Conservation (phyloP, 1,140 invertebrate genomes). For the Hylaeus anthracinus region DNA sequence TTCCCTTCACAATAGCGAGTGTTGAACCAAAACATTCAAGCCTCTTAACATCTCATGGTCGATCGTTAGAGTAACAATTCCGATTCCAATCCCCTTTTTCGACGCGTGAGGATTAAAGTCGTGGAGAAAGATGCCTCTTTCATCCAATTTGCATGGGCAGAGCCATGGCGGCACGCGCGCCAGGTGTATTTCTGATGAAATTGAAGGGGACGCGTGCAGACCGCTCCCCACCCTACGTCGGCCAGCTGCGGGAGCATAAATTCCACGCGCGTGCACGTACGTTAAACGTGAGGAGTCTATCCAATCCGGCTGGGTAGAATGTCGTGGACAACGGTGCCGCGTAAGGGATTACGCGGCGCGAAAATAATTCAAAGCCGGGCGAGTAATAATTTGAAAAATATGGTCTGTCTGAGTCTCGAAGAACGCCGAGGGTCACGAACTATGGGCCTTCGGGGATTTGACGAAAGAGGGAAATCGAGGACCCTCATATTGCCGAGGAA, state of each 20-base stretch:
- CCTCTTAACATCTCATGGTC: background rate
- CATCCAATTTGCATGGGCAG: slow-evolving; percentile 46
- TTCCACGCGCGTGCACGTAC: slow-evolving; percentile 30
- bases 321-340: slow-evolving; percentile 35
- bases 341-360: slow-evolving; percentile 56
- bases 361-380: slow-evolving; percentile 56
- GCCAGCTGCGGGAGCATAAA: slow-evolving; percentile 60
- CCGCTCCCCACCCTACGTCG: slow-evolving; percentile 13
- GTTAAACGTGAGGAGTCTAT: slow-evolving; percentile 59
- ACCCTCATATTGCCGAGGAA: too few relatives aligned
- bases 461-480: too few relatives aligned
- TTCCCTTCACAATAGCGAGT: too few relatives aligned
- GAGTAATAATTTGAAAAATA: slow-evolving; percentile 56
- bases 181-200: slow-evolving; percentile 60
- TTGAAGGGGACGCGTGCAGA: slow-evolving; percentile 33
- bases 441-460: background rate
- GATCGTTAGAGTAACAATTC: background rate
- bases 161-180: slow-evolving; percentile 31
- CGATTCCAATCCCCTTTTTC: background rate
- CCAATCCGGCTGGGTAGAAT: slow-evolving; percentile 32
- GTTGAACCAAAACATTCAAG: too few relatives aligned
- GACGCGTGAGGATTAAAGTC: slow-evolving; percentile 20
- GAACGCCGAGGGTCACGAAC: background rate
- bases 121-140: slow-evolving; percentile 23
- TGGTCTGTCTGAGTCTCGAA: background rate